Evolutionary conservation across 2,797 vertebrate species (phyloP), one percentile per base, ranked within the genome.

Genomic region (Oreortyx pictus): DNA sequence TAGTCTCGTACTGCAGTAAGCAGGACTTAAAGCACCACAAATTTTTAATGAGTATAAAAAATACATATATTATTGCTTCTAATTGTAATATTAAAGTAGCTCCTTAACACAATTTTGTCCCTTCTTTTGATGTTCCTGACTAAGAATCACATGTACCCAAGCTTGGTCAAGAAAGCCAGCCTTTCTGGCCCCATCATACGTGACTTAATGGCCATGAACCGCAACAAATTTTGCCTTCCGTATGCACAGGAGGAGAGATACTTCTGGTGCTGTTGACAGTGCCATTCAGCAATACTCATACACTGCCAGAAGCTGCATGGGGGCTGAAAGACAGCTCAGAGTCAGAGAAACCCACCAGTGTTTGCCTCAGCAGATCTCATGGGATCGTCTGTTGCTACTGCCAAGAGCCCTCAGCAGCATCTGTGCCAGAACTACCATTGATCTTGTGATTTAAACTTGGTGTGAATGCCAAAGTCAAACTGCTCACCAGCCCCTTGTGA

Each of bases 291-390:
- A 86, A 59, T 19, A 7, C 13, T 39, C 46, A 18, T 6, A 18
- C 18, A 47, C 20, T 39, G 43, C 16, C 2, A 0, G 4, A 2
- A 19, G 18, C 10, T 56, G 47, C 10, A 49, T 35, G 31, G 27
- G 17, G 16, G 9, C 10, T 0, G 0, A 8, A 57, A 33, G 12
- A 78, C 59, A 72, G 8, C 74, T 88, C 86, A 73, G 11, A 39
- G 7, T 14, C 52, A n/a, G 19, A 35, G 43, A 15, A 66, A 66
- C 29, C 27, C 44, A 59, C 15, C 6, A 0, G 0, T 7, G 6
- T 62, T 61, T 92, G 35, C 29, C 67, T 94, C 90, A 91, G 71
- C 83, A 92, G 13, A 44, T 57, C 29, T 72, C 35, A 4, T 77
- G 70, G 49, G 33, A 41, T 79, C 44, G n/a, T 29, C 22, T 64